Base-by-base conservation (phyloP, 2,113 vertebrate species). In the Bufo gargarizans region DNA sequence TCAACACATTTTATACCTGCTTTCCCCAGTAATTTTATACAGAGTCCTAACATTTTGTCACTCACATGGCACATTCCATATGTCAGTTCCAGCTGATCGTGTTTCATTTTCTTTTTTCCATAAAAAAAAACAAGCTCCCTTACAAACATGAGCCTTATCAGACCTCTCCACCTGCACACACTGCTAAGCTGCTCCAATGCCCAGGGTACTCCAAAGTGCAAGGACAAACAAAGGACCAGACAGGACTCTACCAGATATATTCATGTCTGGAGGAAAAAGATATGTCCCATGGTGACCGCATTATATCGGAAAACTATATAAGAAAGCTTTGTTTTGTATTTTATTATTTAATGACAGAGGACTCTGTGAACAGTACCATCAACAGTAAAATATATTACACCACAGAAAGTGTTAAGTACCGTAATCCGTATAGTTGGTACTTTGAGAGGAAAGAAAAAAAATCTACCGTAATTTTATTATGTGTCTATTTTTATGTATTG, bases 261-360 rank as follows among this genome's bases (percentile, higher is more conserved):
- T 53, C 63, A 69, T 87, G 74, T 83, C 86, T 88, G 86, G 80
- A 82, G 20, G 69, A 49, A 78, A 78, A 53, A 82, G 79, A 88
- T 88, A 88, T 81, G 86, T 69, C 67, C 76, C 50, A 76, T 50
- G 55, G 43, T 82, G 79, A 88, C 86, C 55, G 20, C 86, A 74
- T 20, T 74, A 4, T 22, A 50, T 50, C 12, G 76, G 78, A 16
- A 82, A 43, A 14, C 9, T 7, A 17, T 83, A 47, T 63, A 83
- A 67, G 59, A 50, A 47, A 69, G 20, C 11, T 16, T 53, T 83
- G 6, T 11, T 67, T n/a, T 65, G 3, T 69, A 83, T 50, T 33
- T 33, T 33, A 67, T 12, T 50, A 82, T 12, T 82, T 56, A 14
- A 14, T 10, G 4, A 13, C 12, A 20, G 33, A 33, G 33, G 33